Evolutionary conservation across 1,140 invertebrate species (phyloP).

Genomic region (Lepidurus arcticus): DNA sequence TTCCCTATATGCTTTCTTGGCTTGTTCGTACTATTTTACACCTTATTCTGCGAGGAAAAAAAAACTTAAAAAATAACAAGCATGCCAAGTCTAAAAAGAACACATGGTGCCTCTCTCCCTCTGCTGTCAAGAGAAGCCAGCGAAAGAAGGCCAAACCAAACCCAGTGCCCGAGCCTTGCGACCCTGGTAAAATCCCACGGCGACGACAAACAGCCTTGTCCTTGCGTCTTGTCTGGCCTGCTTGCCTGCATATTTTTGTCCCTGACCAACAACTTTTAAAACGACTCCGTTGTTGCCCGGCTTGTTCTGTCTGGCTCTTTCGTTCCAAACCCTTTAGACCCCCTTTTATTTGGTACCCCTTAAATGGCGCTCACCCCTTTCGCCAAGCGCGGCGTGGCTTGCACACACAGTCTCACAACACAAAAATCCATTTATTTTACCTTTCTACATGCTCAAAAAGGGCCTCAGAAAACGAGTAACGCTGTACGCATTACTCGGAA

Average conservation of each 20-base stretch:
- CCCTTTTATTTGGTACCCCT: background rate
- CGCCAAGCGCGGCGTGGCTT: too few species aligned
- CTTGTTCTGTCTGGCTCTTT: background rate
- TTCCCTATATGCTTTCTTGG: background rate
- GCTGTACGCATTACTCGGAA: too few species aligned
- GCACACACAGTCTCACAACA: too few species aligned
- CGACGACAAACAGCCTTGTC: constrained; percentile 20
- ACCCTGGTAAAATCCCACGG: constrained; percentile 20
- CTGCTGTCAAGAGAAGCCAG: background rate
- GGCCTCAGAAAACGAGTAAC: too few species aligned
- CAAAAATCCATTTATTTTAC: too few species aligned
- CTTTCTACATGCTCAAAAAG: too few species aligned
- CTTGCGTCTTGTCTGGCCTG: constrained; percentile 16
- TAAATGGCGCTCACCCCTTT: too few species aligned
- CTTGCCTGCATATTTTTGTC: constrained; percentile 2
- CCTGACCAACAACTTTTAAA: background rate
- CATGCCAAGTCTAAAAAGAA: constrained; percentile 10
- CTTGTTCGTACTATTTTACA: background rate
- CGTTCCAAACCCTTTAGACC: background rate
- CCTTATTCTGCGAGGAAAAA: background rate
- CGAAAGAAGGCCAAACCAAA: background rate
- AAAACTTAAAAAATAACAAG: background rate
- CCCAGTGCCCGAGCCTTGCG: background rate
- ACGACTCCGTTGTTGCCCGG: background rate
- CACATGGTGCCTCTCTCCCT: background rate